phyloP scores from a whole-genome alignment of 2,888 invertebrate species.

The Cephalotes varians region DNA sequence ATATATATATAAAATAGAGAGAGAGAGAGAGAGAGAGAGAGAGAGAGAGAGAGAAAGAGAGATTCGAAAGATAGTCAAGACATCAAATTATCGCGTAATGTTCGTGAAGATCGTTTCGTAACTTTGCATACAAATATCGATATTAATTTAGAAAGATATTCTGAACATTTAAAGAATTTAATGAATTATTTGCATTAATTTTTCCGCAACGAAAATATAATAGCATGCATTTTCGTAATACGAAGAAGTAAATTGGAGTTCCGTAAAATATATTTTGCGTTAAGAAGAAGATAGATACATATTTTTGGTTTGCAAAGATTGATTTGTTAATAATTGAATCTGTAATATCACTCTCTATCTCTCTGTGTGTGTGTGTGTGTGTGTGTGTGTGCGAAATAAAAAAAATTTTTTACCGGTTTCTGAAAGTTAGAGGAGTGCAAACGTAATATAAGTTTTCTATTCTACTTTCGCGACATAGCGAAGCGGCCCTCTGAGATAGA shows the following conservation, averaged over 20 bases:
- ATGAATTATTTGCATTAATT: neutral
- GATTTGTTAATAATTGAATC: neutral
- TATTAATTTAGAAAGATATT: neutral
- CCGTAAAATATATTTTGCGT: neutral
- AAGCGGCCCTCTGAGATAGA: slow-evolving; percentile 25
- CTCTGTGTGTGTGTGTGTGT: too few species aligned
- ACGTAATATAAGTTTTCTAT: slow-evolving; percentile 47
- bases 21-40: too few species aligned
- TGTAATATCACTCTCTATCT: neutral
- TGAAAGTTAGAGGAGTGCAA: slow-evolving; percentile 8
- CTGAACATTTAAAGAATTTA: neutral
- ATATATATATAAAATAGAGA: too few species aligned
- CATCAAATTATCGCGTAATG: neutral
- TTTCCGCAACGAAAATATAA: neutral
- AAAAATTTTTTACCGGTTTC: slow-evolving; percentile 9
- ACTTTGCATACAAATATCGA: neutral
- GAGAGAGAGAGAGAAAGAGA: too few species aligned
- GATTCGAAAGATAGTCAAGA: neutral
- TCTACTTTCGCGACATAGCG: slow-evolving; percentile 7
- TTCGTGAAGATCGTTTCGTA: neutral
- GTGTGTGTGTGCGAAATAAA: too few species aligned
- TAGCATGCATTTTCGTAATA: neutral
- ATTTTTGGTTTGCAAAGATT: neutral
- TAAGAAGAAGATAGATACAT: neutral
- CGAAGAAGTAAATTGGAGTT: neutral